These are phyloP conservation scores for Drosophila mettleri DNA, from an alignment of 2,888 invertebrate species.

Conservation along the genomic window DNA sequence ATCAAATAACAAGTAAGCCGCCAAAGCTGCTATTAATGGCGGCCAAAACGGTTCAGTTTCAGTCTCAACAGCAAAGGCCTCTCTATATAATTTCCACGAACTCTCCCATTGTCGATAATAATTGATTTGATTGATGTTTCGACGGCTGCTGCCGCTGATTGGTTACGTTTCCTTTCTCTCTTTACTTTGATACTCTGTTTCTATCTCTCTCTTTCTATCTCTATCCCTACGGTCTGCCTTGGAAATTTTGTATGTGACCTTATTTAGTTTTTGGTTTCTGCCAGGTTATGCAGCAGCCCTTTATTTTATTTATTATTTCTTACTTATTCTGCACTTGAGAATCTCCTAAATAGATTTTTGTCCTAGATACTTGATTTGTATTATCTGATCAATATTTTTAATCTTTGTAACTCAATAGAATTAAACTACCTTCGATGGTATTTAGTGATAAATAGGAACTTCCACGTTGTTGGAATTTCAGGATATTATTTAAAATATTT, in stretches of 20 bases:
- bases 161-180: conserved; percentile 33
- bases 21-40: conserved; percentile 82
- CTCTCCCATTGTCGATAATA: conserved; percentile 82
- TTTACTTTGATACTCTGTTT: conserved; percentile 5
- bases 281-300: neutral
- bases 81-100: conserved; percentile 72
- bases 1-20: conserved; percentile 81
- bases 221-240: conserved; percentile 2
- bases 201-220: conserved; percentile 35
- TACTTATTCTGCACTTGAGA: neutral
- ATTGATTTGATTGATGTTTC: conserved; percentile 84
- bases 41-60: conserved; percentile 51
- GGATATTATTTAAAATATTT: too few relatives aligned
- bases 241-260: conserved; percentile 3
- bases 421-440: too few relatives aligned
- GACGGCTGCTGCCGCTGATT: conserved; percentile 62
- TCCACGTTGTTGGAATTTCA: too few relatives aligned
- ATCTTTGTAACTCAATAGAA: too few relatives aligned
- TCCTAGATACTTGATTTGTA: neutral
- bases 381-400: neutral
- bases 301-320: neutral
- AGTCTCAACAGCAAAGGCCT: conserved; percentile 18
- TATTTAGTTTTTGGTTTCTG: neutral
- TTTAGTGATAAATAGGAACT: too few relatives aligned
- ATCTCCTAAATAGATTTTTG: neutral